Evolutionary conservation across 2,888 invertebrate species (phyloP), one percentile per base, ranked within the genome.

Genomic region (Carpatolechia fugitivella): DNA sequence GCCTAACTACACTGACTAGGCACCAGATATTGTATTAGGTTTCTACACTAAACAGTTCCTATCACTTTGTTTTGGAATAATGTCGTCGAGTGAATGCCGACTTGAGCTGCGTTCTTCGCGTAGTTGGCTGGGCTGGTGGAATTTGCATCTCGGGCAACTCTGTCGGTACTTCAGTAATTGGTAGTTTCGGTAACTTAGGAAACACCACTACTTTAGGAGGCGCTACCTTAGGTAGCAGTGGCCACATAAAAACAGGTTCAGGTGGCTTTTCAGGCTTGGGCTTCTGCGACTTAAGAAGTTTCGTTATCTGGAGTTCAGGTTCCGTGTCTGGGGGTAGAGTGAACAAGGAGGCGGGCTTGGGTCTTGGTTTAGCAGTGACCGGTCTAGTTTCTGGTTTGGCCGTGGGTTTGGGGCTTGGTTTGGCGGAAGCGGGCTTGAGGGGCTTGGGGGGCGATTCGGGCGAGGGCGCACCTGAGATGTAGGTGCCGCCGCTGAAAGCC

Each of bases 401-500:
- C n/a, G n/a, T n/a, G 24, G 24, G 24, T 24, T 24, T 24, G 6
- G 24, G 6, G 24, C 3, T 24, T 6, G 24, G 24, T 24, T 4
- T 3, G 24, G 24, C 24, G 6, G 24, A 24, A 6, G 24, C 6
- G 24, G 24, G 24, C 6, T 24, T 24, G 24, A 24, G 24, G 24
- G 38, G 16, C 7, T 38, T 38, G 16, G 14, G 38, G 6, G 6
- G 38, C 10, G 38, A 6, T 7, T 38, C 14, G 14, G 7, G 4
- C 10, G 0, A n/a, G 6, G 24, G 13, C 24, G 10, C 44, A 86
- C 89, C 89, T 78, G 89, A 82, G 63, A 89, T 84, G 66, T 90
- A 90, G 62, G 85, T 82, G 69, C 88, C 82, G 58, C 87, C 82
- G 61, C 77, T 73, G 69, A 82, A 88, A 6, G 81, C 72, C 18